These are phyloP conservation scores for Acronicta aceris DNA, from an alignment of 2,888 invertebrate species.

Conservation along the genomic window DNA sequence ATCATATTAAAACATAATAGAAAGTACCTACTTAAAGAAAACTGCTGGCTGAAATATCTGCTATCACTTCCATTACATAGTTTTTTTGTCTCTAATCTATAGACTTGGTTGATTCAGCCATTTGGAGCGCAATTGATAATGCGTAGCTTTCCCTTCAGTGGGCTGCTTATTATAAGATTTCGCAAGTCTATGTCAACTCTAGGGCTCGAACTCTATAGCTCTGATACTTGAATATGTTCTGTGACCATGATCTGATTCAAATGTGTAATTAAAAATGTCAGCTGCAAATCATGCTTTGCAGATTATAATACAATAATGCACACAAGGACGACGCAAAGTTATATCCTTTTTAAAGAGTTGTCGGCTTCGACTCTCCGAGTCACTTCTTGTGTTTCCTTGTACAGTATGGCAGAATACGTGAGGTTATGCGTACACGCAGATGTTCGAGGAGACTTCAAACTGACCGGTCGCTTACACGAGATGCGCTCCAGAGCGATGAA, in stretches of 20 bases:
- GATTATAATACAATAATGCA: too few relatives aligned
- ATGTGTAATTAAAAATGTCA: constrained; percentile 1
- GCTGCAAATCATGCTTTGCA: too few relatives aligned
- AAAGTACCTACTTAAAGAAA: neutral
- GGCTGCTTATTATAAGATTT: constrained; percentile 29
- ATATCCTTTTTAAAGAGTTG: too few relatives aligned
- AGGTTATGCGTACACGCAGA: too few relatives aligned
- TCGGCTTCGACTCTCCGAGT: too few relatives aligned
- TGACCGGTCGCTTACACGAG: too few relatives aligned
- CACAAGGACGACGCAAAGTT: neutral
- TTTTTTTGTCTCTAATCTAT: constrained; percentile 20
- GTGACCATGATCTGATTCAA: neutral
- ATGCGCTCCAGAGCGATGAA: too few relatives aligned
- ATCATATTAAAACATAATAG: neutral
- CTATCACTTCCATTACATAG: constrained; percentile 20
- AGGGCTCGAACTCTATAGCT: neutral
- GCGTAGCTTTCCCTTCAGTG: constrained; percentile 51
- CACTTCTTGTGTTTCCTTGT: too few relatives aligned
- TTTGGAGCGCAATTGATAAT: constrained; percentile 38
- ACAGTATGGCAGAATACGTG: too few relatives aligned
- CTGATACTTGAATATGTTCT: constrained; percentile 3
- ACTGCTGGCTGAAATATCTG: constrained; percentile 1
- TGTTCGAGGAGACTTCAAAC: too few relatives aligned
- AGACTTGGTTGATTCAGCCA: constrained; percentile 12
- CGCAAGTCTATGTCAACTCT: constrained; percentile 17